phyloP scores from a whole-genome alignment of 2,888 invertebrate species.

The Gibbula magus region DNA sequence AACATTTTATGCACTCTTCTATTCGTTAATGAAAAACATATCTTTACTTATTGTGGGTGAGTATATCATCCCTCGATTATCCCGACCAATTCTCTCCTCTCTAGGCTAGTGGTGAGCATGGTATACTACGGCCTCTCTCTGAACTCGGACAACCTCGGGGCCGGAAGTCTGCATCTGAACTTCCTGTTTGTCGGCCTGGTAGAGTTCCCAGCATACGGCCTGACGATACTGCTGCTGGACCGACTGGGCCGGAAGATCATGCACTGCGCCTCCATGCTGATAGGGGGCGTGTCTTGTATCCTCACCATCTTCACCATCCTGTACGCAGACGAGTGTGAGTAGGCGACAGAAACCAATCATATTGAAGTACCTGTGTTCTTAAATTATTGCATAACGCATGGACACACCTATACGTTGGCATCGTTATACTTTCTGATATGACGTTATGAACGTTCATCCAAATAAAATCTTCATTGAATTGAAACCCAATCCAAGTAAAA shows the following conservation, averaged over 20 bases:
- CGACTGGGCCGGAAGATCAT: conserved; percentile 45
- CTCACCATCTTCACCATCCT: conserved; percentile 45
- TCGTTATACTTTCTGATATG: too few species aligned
- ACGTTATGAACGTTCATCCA: not conserved
- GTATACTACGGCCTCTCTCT: conserved; percentile 57
- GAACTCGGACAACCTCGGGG: conserved; percentile 50
- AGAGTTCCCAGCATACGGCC: conserved; percentile 50
- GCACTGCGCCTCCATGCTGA: conserved; percentile 38
- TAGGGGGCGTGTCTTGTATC: conserved; percentile 74
- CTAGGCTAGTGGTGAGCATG: conserved; percentile 54
- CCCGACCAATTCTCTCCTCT: not conserved
- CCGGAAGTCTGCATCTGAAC: conserved; percentile 51
- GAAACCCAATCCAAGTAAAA: too few species aligned
- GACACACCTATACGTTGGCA: too few species aligned
- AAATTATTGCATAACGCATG: too few species aligned
- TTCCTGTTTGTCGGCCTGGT: conserved; percentile 52
- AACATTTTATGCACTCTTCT: too few species aligned
- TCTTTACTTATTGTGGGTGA: not conserved
- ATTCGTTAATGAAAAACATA: too few species aligned
- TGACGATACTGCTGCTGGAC: conserved; percentile 44
- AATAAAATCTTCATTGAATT: not conserved
- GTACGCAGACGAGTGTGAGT: conserved; percentile 41
- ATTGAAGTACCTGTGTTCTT: not conserved
- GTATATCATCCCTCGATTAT: not conserved
- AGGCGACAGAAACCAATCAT: not conserved